Evolutionary conservation across 2,113 vertebrate species (phyloP).

Genomic region (Stercorarius parasiticus): DNA sequence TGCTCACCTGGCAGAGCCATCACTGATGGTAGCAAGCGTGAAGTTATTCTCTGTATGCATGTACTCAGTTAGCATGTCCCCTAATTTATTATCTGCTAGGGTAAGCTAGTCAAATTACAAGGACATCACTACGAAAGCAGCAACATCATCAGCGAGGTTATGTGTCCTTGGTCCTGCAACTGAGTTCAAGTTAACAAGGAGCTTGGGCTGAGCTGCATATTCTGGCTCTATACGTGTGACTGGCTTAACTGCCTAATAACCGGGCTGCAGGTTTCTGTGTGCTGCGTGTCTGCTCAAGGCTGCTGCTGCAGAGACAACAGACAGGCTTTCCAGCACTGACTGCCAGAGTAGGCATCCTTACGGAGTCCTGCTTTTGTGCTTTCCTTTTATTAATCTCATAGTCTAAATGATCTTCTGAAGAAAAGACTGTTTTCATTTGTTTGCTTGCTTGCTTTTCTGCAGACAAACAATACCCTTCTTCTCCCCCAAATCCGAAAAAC

Average conservation of each 20-base stretch:
- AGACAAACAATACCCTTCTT: neutral
- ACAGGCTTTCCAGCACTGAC: neutral
- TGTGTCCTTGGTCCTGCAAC: neutral
- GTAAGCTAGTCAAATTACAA: slow-evolving; percentile 10
- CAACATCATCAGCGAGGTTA: neutral
- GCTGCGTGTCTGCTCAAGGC: neutral
- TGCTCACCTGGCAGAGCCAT: neutral
- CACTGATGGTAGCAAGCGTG: neutral
- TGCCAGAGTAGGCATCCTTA: neutral
- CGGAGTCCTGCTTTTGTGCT: neutral
- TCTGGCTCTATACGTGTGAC: neutral
- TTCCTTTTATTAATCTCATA: neutral
- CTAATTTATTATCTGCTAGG: slow-evolving; percentile 3
- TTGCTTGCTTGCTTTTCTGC: neutral
- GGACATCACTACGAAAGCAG: neutral
- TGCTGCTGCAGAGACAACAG: neutral
- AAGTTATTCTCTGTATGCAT: neutral
- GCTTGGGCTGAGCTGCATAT: neutral
- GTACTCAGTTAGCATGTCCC: neutral
- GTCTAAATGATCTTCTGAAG: neutral
- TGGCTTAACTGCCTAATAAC: neutral
- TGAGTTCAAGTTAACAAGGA: neutral
- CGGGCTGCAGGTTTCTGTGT: neutral
- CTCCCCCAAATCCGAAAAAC: neutral
- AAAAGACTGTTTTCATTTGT: neutral